phyloP scores from a whole-genome alignment of 2,797 vertebrate species.

The Acanthiza pusilla region DNA sequence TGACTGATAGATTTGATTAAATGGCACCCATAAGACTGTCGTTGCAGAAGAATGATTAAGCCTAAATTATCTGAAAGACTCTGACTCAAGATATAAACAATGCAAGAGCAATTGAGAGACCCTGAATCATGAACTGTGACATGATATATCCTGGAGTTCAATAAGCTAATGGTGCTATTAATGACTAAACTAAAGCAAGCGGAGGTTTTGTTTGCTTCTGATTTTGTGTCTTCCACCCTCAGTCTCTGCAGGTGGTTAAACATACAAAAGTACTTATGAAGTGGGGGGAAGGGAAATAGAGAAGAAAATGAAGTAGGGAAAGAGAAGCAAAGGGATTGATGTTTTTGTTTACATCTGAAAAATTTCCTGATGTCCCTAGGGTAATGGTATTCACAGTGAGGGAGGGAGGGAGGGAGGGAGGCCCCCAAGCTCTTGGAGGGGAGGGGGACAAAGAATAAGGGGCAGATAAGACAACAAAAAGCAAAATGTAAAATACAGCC shows the following conservation, averaged over 20 bases:
- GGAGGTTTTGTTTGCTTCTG: constrained; percentile 39
- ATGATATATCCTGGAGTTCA: constrained; percentile 48
- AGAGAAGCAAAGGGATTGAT: constrained; percentile 14
- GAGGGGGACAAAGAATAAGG: neutral
- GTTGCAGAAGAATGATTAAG: constrained; percentile 63
- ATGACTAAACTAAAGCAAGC: constrained; percentile 40
- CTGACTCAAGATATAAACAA: constrained; percentile 44
- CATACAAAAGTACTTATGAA: neutral
- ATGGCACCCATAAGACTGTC: constrained; percentile 48
- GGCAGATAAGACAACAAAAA: neutral
- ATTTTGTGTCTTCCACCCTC: constrained; percentile 13
- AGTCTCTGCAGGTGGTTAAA: constrained; percentile 28
- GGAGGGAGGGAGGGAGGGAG: neutral
- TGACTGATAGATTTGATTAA: constrained; percentile 68
- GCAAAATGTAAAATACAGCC: neutral
- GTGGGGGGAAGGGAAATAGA: neutral
- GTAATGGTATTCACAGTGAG: neutral
- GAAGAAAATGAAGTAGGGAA: neutral
- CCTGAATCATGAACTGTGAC: constrained; percentile 35
- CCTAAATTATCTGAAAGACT: constrained; percentile 47
- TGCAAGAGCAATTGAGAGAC: constrained; percentile 11
- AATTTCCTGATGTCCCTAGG: neutral
- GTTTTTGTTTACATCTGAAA: constrained; percentile 41
- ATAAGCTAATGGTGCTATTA: constrained; percentile 53
- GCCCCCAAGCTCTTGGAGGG: neutral